Evolutionary conservation across 1,140 invertebrate genomes (phyloP), one percentile per base, ranked within the genome.

Genomic region (Scaptomyza montana): DNA sequence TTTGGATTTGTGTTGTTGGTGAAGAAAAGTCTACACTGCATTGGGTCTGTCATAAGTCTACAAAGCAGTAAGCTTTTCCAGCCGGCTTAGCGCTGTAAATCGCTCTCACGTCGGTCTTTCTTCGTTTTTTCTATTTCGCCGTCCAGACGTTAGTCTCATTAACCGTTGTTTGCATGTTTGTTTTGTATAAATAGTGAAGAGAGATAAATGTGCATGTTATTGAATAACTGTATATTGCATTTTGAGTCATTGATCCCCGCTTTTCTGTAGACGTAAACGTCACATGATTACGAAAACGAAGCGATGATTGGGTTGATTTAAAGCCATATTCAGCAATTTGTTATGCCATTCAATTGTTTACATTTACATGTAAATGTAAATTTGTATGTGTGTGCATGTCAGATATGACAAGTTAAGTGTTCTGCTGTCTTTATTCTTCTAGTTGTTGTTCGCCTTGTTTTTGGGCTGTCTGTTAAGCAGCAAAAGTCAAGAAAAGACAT

Each of bases 351-450:
- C 30, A 33, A 6, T 33, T 33, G 1, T 89, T 80, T 90, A 1
- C 39, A 43, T n/a, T 12, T n/a, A 43, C n/a, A 12, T 12, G 9
- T 39, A 25, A 2, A 25, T 25, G 21, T 25, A 25, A 25, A 2
- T 25, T 2, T 25, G 3, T 25, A 4, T 25, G 21, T 21, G 10
- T 41, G 5, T 41, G 39, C 3, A 74, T 80, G 87, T 87, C 78
- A 84, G 77, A 87, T 74, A 80, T 78, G 79, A 87, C 87, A 90
- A 78, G 79, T 80, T 87, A 90, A 82, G 74, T 84, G 87, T 65
- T 80, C 78, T 1, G 86, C 39, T 53, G 49, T 45, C 69, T 59
- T 71, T 60, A 33, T 61, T 33, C 69, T 74, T 72, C 61, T 61
- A 67, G 81, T 70, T 73, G 62, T 69, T 67, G 33, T 49, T 39